Evolutionary conservation across 2,888 invertebrate species (phyloP), one percentile per base, ranked within the genome.

Genomic region (Chymomyza amoena): DNA sequence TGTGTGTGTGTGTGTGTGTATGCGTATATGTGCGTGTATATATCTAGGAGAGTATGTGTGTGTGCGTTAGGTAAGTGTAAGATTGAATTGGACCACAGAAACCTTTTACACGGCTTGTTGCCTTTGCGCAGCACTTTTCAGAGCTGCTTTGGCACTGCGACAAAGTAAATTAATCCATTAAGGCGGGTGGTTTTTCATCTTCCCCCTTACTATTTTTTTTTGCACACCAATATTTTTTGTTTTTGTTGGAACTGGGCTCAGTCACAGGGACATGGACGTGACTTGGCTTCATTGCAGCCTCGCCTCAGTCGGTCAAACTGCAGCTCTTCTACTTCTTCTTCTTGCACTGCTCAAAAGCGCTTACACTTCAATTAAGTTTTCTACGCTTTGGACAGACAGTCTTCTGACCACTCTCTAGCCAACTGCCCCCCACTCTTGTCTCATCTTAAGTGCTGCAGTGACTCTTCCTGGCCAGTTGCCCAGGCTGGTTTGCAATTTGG

Each of bases 91-190:
- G 60, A 79, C 84, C 87, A 25, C 81, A 84, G 74, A 83, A 84
- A 81, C 83, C 87, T 81, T 84, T 84, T 86, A 86, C 84, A 86
- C 82, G 82, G 74, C 65, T 60, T 65, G 74, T 73, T 86, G 84
- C 77, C 78, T 72, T 69, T 61, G 60, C 50, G 9, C 54, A 16
- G 54, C 57, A 25, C 20, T 57, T 25, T 25, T 25, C 57, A 57
- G 20, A 25, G 70, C 72, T 68, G 73, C 73, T 71, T 73, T 69
- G 76, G 69, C 70, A 76, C 70, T 71, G 71, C 83, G 83, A 83
- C 87, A 87, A 84, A 84, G 87, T 84, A 84, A 84, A 84, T 85
- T 84, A 87, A 84, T 84, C 87, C 84, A 84, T 84, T 84, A 87
- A 72, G 61, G 68, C 75, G 60, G 62, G 59, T 32, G 64, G 61